Evolutionary conservation across 2,797 vertebrate genomes (phyloP), one percentile per base, ranked within the genome.

Genomic region (Sebastes taczanowskii): DNA sequence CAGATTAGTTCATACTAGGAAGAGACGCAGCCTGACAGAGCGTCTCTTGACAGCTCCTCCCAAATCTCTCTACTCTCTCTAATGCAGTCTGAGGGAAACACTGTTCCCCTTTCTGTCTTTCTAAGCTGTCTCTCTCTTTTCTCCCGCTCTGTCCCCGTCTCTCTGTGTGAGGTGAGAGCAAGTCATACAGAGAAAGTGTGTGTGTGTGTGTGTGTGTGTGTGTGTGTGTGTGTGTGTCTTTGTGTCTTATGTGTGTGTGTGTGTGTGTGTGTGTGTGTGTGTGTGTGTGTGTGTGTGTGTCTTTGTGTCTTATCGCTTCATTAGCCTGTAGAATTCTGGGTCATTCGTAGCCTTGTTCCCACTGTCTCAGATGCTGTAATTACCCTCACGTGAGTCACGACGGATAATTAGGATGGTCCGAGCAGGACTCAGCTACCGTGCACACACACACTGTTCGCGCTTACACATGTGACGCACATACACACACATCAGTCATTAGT

Each of bases 341-440:
- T 91, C 91, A 89, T 77, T 87, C 66, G 5, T 85, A 85, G 91
- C 82, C 91, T 84, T 81, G 83, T 86, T 90, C 85, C 86, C 77
- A 85, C 86, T 71, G 74, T 93, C 89, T 88, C 73, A 22, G 56
- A 90, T 72, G 71, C 85, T 80, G 83, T 91, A 94, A 94, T 94
- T 92, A 90, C 87, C 89, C 83, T 92, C 88, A 91, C 85, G 80
- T 92, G 92, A 94, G 82, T 91, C 90, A 91, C 78, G 63, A 85
- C 82, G 84, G 84, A 88, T 91, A 88, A 92, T 91, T 91, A 85
- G 85, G 89, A 86, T 77, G 87, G 90, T 80, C 84, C 35, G 7
- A 78, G 73, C 30, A 59, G 75, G 72, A 77, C 59, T 69, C 72
- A 10, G 30, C 63, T 58, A 13, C 72, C 38, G 71, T 38, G 72